Conservation (phyloP, 2,888 invertebrate species). For the Tipula lateralis region DNA sequence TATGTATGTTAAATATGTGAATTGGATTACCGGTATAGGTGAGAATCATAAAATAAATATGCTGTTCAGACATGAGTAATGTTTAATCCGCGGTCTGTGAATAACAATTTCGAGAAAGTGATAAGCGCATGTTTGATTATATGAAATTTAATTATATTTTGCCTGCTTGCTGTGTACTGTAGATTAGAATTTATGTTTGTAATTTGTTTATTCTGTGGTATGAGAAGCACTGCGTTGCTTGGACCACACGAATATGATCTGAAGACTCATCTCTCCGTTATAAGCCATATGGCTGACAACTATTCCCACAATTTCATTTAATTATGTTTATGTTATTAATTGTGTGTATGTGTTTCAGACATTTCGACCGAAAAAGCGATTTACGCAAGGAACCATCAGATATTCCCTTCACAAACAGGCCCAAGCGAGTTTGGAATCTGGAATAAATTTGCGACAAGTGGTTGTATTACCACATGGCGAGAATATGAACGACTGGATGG, state of each 20-base stretch:
- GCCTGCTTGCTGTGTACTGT: not conserved
- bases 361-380: slow-evolving; percentile 82
- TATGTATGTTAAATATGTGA: not conserved
- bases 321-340: slow-evolving; percentile 31
- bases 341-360: slow-evolving; percentile 57
- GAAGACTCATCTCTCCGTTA: too few relatives aligned
- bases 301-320: not conserved
- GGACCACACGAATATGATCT: too few relatives aligned
- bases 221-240: too few relatives aligned
- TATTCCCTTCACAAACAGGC: slow-evolving; percentile 87
- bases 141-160: slow-evolving; percentile 28
- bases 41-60: not conserved
- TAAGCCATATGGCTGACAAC: not conserved
- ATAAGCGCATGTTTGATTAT: not conserved
- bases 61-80: not conserved
- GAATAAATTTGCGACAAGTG: slow-evolving; percentile 74
- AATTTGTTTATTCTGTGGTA: too few relatives aligned
- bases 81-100: not conserved
- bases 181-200: not conserved
- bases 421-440: slow-evolving; percentile 83
- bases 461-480: slow-evolving; percentile 80
- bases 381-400: slow-evolving; percentile 78
- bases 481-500: slow-evolving; percentile 86
- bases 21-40: not conserved
- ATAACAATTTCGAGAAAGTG: not conserved